These are phyloP conservation scores for Pristionchus japonicus DNA, from an alignment of 2,888 invertebrate genomes.

Conservation along the genomic window DNA sequence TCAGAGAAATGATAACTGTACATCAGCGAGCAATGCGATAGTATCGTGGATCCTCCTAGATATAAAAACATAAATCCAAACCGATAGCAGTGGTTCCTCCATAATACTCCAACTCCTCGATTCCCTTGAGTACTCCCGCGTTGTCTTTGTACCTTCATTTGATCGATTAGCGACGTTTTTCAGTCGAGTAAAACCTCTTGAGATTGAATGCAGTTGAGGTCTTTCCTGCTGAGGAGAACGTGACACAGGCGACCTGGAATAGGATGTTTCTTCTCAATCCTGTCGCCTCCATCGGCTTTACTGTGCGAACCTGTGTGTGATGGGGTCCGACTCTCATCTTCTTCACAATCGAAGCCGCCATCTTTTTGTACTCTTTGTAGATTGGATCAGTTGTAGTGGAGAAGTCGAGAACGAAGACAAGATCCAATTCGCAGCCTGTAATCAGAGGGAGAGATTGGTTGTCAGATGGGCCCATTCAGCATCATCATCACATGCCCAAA, in stretches of 20 bases:
- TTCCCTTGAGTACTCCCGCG: constrained; percentile 64
- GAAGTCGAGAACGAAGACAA: constrained; percentile 72
- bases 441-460: not conserved
- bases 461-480: not conserved
- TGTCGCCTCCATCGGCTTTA: no score
- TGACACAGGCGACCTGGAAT: constrained; percentile 66
- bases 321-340: constrained; percentile 68
- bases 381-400: constrained; percentile 73
- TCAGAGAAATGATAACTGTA: not conserved
- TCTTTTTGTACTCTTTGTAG: constrained; percentile 66
- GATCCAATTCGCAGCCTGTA: constrained; percentile 70
- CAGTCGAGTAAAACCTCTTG: not conserved
- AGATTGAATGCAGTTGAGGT: constrained; percentile 70
- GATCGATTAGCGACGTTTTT: not conserved
- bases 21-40: not conserved
- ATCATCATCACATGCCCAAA: not conserved
- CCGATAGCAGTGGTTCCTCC: constrained; percentile 73
- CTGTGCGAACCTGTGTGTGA: constrained; percentile 64
- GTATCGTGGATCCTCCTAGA: not conserved
- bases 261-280: not conserved
- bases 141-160: constrained; percentile 57
- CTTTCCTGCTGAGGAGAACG: constrained; percentile 69
- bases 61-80: not conserved
- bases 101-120: constrained; percentile 60
- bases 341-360: constrained; percentile 65